A percentile compares a stretch with the other conserved stretches of the same genome.
Conservation (phyloP, 2,113 vertebrate species). For the Verasper variegatus region DNA sequence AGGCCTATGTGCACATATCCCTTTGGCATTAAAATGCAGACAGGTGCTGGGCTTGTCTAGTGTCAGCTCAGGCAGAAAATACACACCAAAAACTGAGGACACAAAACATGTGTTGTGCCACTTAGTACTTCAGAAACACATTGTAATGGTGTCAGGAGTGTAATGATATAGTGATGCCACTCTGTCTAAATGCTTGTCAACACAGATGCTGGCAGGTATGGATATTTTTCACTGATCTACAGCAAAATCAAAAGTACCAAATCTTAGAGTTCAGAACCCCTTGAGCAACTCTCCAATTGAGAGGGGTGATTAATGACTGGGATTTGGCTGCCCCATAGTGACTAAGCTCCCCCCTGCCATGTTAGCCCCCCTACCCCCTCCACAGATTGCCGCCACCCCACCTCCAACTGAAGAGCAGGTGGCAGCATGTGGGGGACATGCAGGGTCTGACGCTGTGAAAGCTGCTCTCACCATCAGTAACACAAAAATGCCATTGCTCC, state of each 20-base stretch:
- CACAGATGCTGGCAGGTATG: background rate
- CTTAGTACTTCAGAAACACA: constrained; percentile 18
- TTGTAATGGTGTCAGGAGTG: constrained; percentile 23
- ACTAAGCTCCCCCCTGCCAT: constrained; percentile 14
- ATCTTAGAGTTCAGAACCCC: constrained; percentile 13
- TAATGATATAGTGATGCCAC: background rate
- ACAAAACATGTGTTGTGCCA: constrained; percentile 39
- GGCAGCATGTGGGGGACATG: constrained; percentile 39
- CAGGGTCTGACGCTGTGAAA: background rate
- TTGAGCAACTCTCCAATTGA: background rate
- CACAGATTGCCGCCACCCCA: constrained; percentile 12
- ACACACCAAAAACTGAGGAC: constrained; percentile 28
- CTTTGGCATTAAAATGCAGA: constrained; percentile 53
- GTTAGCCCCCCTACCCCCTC: constrained; percentile 9
- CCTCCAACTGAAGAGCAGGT: constrained; percentile 55
- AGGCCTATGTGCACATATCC: constrained; percentile 3
- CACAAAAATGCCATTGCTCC: background rate
- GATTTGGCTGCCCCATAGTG: constrained; percentile 23
- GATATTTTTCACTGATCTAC: background rate
- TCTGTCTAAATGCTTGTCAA: too few relatives aligned
- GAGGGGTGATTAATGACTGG: too few relatives aligned
- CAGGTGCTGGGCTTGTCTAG: constrained; percentile 53
- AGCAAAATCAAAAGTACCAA: constrained; percentile 12
- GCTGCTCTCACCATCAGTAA: constrained; percentile 11
- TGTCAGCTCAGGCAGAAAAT: constrained; percentile 39